A percentile compares a stretch with the other conserved stretches of the same genome.
These are phyloP conservation scores for Australoheros scitulus DNA, from an alignment of 2,113 vertebrate genomes.

Conservation along the genomic window DNA sequence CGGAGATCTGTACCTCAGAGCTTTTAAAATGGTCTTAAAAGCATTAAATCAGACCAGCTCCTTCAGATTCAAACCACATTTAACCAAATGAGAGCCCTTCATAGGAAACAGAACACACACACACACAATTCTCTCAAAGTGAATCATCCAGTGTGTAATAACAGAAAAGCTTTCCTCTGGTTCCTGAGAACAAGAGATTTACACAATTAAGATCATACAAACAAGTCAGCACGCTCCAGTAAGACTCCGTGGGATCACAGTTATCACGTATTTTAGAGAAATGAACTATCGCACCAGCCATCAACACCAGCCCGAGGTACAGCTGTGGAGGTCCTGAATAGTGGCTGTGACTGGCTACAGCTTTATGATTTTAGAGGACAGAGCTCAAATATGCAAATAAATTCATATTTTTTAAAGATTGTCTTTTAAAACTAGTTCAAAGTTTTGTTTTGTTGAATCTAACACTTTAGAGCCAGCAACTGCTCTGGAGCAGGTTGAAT, in stretches of 20 bases:
- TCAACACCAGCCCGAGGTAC: background rate
- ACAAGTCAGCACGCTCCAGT: background rate
- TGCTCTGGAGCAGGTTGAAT: no score
- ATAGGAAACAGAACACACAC: background rate
- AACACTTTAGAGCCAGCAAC: no score
- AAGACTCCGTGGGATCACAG: background rate
- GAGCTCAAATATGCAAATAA: background rate
- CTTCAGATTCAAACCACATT: no score
- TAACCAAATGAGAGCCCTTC: background rate
- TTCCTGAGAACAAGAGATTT: background rate
- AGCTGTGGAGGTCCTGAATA: no score
- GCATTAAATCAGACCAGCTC: no score
- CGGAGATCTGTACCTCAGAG: no score
- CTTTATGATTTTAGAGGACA: background rate
- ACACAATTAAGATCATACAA: background rate
- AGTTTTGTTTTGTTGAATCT: no score
- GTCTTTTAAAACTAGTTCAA: background rate
- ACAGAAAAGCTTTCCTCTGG: background rate
- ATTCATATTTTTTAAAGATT: no score
- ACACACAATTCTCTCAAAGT: background rate
- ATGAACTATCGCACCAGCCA: accelerated
- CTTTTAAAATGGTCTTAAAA: no score
- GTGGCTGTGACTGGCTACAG: background rate
- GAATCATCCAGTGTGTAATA: background rate
- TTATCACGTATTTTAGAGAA: no score